Percentiles rank a stretch among this genome's conserved stretches.
These are phyloP conservation scores for Pristionchus entomophagus DNA, from an alignment of 2,888 invertebrate genomes.

Conservation along the genomic window DNA sequence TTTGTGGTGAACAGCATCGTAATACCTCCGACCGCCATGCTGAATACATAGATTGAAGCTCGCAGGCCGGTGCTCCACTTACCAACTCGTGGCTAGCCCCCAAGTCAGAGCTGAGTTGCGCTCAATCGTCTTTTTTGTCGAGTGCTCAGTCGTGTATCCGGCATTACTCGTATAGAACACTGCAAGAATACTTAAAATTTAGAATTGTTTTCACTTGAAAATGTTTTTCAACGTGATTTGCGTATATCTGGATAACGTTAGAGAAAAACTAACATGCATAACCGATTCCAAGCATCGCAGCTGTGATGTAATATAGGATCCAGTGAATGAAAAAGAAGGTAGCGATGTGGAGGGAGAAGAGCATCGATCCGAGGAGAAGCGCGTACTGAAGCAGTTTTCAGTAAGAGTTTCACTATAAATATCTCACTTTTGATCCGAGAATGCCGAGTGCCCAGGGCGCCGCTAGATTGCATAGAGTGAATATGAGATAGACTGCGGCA, in stretches of 20 bases:
- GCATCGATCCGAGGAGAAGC: constrained; percentile 45
- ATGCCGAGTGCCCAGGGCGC: constrained; percentile 17
- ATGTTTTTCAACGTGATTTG: too few species aligned
- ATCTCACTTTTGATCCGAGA: constrained; percentile 28
- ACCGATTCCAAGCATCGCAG: constrained; percentile 56
- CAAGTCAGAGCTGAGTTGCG: constrained; percentile 56
- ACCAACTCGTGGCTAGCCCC: constrained; percentile 57
- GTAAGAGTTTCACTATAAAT: too few species aligned
- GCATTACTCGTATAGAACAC: constrained; percentile 59
- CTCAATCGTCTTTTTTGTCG: constrained; percentile 55
- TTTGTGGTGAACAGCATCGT: neutral
- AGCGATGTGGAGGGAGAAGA: constrained; percentile 51
- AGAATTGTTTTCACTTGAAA: too few species aligned
- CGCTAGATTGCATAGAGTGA: neutral
- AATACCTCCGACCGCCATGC: neutral
- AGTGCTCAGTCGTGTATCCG: constrained; percentile 56
- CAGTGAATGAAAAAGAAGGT: constrained; percentile 61
- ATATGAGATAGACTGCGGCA: neutral
- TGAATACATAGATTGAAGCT: too few species aligned
- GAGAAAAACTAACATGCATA: constrained; percentile 56
- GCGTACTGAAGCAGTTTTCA: too few species aligned
- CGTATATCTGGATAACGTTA: too few species aligned
- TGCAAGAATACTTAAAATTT: neutral
- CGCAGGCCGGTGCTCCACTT: too few species aligned
- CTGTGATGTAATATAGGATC: constrained; percentile 56